Conservation (phyloP, 2,888 invertebrate genomes). For the Parascotia fuliginaria region DNA sequence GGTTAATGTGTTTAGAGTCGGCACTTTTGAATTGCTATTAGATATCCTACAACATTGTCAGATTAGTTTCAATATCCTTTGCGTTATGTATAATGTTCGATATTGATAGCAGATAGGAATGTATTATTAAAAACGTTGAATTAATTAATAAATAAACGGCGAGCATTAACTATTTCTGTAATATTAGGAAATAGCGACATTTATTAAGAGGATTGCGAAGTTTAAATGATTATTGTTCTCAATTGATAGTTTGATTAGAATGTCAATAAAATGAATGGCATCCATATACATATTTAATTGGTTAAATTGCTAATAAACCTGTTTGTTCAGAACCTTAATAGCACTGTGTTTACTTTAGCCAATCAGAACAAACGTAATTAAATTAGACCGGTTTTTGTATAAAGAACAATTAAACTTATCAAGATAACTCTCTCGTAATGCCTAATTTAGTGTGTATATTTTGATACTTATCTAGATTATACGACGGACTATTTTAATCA, state of each 20-base stretch:
- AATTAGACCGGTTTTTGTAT: conserved; percentile 26
- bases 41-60: conserved; percentile 50
- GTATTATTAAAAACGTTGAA: not conserved
- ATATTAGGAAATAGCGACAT: too few species aligned
- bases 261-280: conserved; percentile 12
- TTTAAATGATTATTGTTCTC: not conserved
- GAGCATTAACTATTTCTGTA: too few species aligned
- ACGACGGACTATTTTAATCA: conserved; percentile 49
- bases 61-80: conserved; percentile 54
- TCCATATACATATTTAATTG: conserved; percentile 3
- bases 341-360: not conserved
- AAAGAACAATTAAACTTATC: conserved; percentile 39
- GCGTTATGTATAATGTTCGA: conserved; percentile 10
- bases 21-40: conserved; percentile 72
- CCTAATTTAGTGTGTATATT: conserved; percentile 36
- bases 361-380: conserved; percentile 8
- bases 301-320: not conserved
- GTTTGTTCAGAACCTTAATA: not conserved
- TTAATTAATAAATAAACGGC: not conserved
- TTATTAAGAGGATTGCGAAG: too few species aligned
- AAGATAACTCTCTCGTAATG: conserved; percentile 29
- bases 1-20: conserved; percentile 73
- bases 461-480: conserved; percentile 50
- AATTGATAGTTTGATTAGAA: not conserved
- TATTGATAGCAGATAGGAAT: conserved; percentile 3